A percentile compares a stretch with the other conserved stretches of the same genome.
Evolutionary conservation across 1,140 invertebrate genomes (phyloP).

Genomic region (Ceratina calcarata): DNA sequence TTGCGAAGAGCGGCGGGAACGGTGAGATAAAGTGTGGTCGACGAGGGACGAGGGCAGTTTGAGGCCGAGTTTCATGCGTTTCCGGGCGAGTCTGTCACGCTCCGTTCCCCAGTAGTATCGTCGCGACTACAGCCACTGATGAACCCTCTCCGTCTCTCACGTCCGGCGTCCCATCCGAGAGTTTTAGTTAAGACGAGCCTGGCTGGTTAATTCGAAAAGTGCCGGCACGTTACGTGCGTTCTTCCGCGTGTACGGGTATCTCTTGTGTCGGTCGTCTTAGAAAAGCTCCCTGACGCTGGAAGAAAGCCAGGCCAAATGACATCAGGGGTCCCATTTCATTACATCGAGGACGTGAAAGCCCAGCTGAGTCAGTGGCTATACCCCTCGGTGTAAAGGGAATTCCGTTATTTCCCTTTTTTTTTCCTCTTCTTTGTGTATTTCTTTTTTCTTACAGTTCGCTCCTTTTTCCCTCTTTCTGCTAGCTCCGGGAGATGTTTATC

Average conservation of each 20-base stretch:
- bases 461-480: neutral
- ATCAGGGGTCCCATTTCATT: constrained; percentile 64
- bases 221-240: constrained; percentile 28
- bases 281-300: constrained; percentile 44
- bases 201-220: constrained; percentile 64
- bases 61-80: constrained; percentile 51
- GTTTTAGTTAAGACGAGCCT: constrained; percentile 53
- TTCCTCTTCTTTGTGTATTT: neutral
- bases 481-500: constrained; percentile 34
- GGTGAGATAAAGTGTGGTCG: constrained; percentile 27
- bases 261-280: constrained; percentile 42
- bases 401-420: constrained; percentile 42
- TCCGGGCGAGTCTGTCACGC: constrained; percentile 62
- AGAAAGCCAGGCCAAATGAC: constrained; percentile 62
- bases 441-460: neutral
- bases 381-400: constrained; percentile 54
- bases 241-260: constrained; percentile 18
- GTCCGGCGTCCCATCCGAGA: neutral
- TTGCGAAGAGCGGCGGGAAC: constrained; percentile 18
- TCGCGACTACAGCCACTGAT: too few relatives aligned
- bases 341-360: constrained; percentile 62
- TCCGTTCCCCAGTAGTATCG: constrained; percentile 20
- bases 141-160: too few relatives aligned
- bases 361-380: constrained; percentile 65
- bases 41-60: neutral